phyloP scores from a whole-genome alignment of 1,140 invertebrate genomes.

The Drosophila orosa region DNA sequence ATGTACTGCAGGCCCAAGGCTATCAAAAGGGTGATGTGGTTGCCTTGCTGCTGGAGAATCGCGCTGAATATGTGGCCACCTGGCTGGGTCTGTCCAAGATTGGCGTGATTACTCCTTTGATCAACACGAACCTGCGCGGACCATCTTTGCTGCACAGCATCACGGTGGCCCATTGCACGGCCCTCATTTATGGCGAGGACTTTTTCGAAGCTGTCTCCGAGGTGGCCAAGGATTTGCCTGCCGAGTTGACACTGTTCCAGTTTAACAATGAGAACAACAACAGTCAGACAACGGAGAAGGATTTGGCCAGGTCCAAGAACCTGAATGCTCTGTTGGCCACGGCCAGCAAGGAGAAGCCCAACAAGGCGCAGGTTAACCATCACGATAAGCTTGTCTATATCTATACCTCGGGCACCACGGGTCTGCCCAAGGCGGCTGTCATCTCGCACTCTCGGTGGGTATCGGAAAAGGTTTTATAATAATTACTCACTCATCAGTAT shows the following conservation, averaged over 20 bases:
- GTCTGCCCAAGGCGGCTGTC: slow-evolving; percentile 94
- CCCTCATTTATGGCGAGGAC: slow-evolving; percentile 91
- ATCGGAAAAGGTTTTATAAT: neutral
- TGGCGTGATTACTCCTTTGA: slow-evolving; percentile 94
- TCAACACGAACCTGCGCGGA: slow-evolving; percentile 95
- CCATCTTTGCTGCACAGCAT: slow-evolving; percentile 94
- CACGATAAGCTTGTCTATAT: slow-evolving; percentile 91
- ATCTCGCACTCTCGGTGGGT: slow-evolving; percentile 89
- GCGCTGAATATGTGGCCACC: slow-evolving; percentile 93
- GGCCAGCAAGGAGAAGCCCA: slow-evolving; percentile 59
- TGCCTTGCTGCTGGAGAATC: slow-evolving; percentile 95
- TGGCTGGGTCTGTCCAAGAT: slow-evolving; percentile 97
- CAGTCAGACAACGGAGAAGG: slow-evolving; percentile 53
- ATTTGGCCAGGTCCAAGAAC: slow-evolving; percentile 62
- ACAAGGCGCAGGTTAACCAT: slow-evolving; percentile 62
- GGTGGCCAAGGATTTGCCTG: slow-evolving; percentile 61
- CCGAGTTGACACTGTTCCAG: slow-evolving; percentile 85
- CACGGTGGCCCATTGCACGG: slow-evolving; percentile 91
- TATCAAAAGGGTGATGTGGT: slow-evolving; percentile 94
- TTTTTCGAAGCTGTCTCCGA: slow-evolving; percentile 62
- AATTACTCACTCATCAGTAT: neutral
- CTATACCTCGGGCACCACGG: slow-evolving; percentile 96
- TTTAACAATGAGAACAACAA: slow-evolving; percentile 82
- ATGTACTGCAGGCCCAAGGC: slow-evolving; percentile 91
- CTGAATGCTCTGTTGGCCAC: slow-evolving; percentile 55